Base-by-base conservation (phyloP, 1,140 invertebrate species). In the Bombus terrestris region DNA sequence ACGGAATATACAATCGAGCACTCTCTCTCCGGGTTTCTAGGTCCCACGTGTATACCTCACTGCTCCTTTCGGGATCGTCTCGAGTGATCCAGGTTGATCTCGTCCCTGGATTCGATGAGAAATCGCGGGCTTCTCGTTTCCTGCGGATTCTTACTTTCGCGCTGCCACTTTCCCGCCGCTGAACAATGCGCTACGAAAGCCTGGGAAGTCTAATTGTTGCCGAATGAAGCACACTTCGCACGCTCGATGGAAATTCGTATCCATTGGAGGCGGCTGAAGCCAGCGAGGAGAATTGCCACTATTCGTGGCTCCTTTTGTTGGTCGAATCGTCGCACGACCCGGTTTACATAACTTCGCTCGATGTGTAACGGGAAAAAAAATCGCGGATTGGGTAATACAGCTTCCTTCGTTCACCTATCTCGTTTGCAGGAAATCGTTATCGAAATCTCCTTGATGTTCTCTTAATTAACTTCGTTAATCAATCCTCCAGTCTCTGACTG, bases 341-440 rank as follows among this genome's bases (percentile, higher is more conserved):
- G 90, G 93, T 94, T 94, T 94, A 94, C 92, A 93, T 94, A 93
- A 94, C 86, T 85, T 32, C 76, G 59, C 66, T 25, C 77, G 72
- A 89, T 89, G 37, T 83, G 81, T 86, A 83, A 89, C 76, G 86
- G 76, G 71, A 83, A 86, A 85, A 77, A 89, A 64, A 85, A 73
- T 85, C n/a, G 57, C 39, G 25, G 57, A 87, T 89, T 89, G 82
- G 59, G 47, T 88, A 89, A 89, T 41, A 41, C 39, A 32, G 47
- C 77, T 79, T 84, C 73, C 62, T 62, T 28, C 62, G 57, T 41
- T 79, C 75, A 1, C 32, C 10, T 47, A 10, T 25, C 47, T 13
- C 47, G 28, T 15, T 13, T 32, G 41, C 41, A 25, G 43, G 73
- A 47, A 37, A 77, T 41, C 37, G 6, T 62, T 32, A n/a, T 77